Conservation (phyloP, 2,113 vertebrate species). For the Apistogramma diplotaenia region DNA sequence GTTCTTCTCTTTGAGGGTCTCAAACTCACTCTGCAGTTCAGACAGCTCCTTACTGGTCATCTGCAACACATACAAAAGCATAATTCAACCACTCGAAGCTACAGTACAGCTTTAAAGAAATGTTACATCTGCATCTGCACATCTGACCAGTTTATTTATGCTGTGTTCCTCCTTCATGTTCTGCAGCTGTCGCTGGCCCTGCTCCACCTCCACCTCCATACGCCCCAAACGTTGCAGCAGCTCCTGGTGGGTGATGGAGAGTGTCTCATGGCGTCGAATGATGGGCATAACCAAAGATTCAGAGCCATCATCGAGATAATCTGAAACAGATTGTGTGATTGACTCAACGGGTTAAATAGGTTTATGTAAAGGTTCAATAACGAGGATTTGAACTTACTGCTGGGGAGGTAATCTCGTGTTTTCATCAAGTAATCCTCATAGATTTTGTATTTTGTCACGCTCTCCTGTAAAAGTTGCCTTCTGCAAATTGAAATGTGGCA, state of each 20-base stretch:
- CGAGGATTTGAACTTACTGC: slow-evolving; percentile 55
- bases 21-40: slow-evolving; percentile 71
- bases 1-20: slow-evolving; percentile 60
- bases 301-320: slow-evolving; percentile 52
- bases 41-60: slow-evolving; percentile 71
- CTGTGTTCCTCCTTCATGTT: slow-evolving; percentile 66
- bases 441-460: slow-evolving; percentile 68
- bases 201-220: slow-evolving; percentile 70
- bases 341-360: neutral
- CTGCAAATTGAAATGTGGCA: slow-evolving; percentile 49
- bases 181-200: slow-evolving; percentile 59
- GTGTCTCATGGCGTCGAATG: slow-evolving; percentile 68
- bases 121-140: too few species aligned
- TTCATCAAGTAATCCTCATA: slow-evolving; percentile 78
- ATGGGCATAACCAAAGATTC: slow-evolving; percentile 65
- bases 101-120: neutral
- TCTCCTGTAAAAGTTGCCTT: slow-evolving; percentile 68
- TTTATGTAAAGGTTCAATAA: neutral
- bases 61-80: slow-evolving; percentile 31
- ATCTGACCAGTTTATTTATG: slow-evolving; percentile 66
- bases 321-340: neutral
- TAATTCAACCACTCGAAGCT: neutral
- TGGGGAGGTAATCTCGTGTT: slow-evolving; percentile 73
- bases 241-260: slow-evolving; percentile 70
- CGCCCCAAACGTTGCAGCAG: slow-evolving; percentile 65